Percentiles rank a stretch among this genome's conserved stretches.
Conservation (phyloP, 2,888 invertebrate species). For the Stramonita haemastoma region DNA sequence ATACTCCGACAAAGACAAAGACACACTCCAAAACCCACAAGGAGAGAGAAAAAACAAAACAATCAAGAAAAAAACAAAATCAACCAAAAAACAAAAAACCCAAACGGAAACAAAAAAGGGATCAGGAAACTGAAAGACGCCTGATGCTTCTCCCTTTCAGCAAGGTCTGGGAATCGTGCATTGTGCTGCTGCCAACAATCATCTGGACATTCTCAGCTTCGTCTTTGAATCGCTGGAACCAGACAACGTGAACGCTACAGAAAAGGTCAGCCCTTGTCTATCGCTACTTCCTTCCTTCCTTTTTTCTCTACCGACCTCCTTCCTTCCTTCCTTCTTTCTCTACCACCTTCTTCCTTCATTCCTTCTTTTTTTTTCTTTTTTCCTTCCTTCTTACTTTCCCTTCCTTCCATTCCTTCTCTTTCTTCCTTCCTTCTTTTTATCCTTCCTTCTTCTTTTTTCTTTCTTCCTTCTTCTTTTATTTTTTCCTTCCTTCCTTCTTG, state of each 20-base stretch:
- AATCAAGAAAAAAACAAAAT: not conserved
- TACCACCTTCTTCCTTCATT: not conserved
- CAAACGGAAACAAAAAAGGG: not conserved
- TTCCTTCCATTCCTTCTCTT: too few relatives aligned
- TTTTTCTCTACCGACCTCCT: not conserved
- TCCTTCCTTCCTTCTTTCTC: too few relatives aligned
- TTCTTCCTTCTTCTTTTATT: too few relatives aligned
- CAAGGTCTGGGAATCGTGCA: conserved; percentile 83
- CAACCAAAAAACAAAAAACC: too few relatives aligned
- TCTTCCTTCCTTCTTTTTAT: too few relatives aligned
- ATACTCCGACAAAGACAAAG: not conserved
- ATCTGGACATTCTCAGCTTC: conserved; percentile 82
- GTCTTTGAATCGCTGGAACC: conserved; percentile 84
- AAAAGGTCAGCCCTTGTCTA: conserved; percentile 79
- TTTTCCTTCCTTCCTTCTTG: too few relatives aligned
- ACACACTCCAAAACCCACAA: not conserved
- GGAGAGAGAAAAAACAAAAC: not conserved
- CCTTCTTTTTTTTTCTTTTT: not conserved
- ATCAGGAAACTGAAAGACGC: not conserved
- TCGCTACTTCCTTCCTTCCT: not conserved
- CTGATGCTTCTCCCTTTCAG: conserved; percentile 53
- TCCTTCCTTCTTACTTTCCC: too few relatives aligned
- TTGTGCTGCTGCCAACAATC: conserved; percentile 86
- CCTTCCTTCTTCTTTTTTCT: too few relatives aligned
- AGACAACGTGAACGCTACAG: conserved; percentile 81